Conservation (phyloP, 2,113 vertebrate species). For the Barnardius zonarius region DNA sequence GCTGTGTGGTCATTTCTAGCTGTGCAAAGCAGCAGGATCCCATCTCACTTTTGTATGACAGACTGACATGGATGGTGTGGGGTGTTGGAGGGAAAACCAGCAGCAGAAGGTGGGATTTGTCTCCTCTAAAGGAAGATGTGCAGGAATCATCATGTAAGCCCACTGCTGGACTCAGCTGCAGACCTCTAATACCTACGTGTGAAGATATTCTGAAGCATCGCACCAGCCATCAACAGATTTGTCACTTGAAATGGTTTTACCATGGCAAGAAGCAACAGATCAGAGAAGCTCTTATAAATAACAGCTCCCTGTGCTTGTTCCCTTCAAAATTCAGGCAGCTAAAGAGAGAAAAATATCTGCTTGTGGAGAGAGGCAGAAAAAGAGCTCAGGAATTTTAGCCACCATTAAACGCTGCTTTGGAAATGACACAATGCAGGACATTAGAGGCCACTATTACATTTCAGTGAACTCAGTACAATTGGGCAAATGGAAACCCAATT, state of each 20-base stretch:
- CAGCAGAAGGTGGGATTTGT: background rate
- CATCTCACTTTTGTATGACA: accelerated
- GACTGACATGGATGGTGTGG: accelerated
- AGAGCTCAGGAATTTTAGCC: background rate
- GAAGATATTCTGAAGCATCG: background rate
- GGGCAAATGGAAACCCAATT: background rate
- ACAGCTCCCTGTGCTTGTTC: background rate
- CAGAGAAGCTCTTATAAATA: conserved; percentile 12
- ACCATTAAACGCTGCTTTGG: background rate
- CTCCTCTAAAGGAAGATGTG: background rate
- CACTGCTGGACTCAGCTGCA: background rate
- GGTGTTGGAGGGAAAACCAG: background rate
- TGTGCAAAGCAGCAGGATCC: background rate
- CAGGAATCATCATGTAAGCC: background rate
- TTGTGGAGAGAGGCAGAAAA: background rate
- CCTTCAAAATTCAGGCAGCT: background rate
- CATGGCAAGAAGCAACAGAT: conserved; percentile 5
- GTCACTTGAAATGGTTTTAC: background rate
- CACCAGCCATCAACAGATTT: background rate
- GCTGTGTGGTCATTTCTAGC: accelerated
- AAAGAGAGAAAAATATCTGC: background rate
- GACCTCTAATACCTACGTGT: background rate
- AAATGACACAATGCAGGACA: background rate
- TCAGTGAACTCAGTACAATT: background rate
- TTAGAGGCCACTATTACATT: background rate